Conservation (phyloP, 2,888 invertebrate species). For the Ypsolopha scabrella region DNA sequence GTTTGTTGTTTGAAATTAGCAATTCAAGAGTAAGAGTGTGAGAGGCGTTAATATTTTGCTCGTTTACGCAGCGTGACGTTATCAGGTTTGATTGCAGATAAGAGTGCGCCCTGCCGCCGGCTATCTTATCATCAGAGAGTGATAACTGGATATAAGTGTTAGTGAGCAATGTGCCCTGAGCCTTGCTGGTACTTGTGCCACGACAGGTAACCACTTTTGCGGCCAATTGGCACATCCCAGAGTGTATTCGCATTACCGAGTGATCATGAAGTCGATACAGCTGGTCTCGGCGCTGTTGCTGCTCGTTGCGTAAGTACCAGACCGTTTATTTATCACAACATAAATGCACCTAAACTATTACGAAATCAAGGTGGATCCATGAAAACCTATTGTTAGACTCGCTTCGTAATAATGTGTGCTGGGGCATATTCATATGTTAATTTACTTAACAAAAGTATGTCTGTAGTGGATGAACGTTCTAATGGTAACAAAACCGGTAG, state of each 20-base stretch:
- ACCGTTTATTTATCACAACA: background rate
- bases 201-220: conserved; percentile 40
- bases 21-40: background rate
- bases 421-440: no score
- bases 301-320: conserved; percentile 44
- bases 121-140: conserved; percentile 67
- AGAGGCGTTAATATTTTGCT: conserved; percentile 25
- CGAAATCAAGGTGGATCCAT: background rate
- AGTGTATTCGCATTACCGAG: conserved; percentile 24
- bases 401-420: no score
- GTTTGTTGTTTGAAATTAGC: background rate
- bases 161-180: conserved; percentile 59
- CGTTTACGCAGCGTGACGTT: conserved; percentile 47
- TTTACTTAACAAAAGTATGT: no score
- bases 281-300: conserved; percentile 37
- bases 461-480: no score
- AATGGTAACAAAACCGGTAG: no score
- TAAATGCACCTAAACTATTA: background rate
- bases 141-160: conserved; percentile 67
- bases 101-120: conserved; percentile 46
- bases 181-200: conserved; percentile 46
- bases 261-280: conserved; percentile 43
- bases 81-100: conserved; percentile 63
- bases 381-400: background rate
- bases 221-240: conserved; percentile 30